Evolutionary conservation across 2,797 vertebrate species (phyloP).

Genomic region (Gymnopithys bicolor): DNA sequence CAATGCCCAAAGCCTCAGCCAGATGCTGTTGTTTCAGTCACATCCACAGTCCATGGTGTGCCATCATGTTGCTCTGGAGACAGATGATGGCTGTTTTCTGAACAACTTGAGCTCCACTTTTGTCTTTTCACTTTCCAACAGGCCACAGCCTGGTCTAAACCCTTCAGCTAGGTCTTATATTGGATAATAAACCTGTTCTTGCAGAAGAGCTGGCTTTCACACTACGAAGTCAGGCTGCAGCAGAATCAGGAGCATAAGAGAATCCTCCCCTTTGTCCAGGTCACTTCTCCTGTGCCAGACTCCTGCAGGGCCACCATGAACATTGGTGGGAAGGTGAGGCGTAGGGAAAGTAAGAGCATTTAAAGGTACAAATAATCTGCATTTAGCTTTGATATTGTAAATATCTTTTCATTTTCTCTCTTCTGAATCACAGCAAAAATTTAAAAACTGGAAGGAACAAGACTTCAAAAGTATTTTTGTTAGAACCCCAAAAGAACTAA

Average conservation of each 20-base stretch:
- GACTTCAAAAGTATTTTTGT: background rate
- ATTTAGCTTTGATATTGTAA: background rate
- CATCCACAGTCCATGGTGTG: background rate
- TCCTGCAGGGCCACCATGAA: background rate
- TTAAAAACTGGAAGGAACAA: background rate
- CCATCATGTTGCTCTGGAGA: background rate
- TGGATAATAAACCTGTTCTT: background rate
- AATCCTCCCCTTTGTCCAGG: background rate
- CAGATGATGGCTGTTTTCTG: background rate
- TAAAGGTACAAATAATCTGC: background rate
- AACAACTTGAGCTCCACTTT: fast-evolving
- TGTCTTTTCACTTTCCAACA: background rate
- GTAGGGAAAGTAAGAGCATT: background rate
- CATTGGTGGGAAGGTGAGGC: background rate
- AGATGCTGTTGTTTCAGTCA: background rate
- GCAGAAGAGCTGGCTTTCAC: background rate
- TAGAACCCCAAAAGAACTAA: background rate
- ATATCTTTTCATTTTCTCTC: background rate
- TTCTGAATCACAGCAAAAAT: background rate
- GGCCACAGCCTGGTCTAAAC: background rate
- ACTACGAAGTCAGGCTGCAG: background rate
- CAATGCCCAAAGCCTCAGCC: fast-evolving
- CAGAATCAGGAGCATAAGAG: fast-evolving
- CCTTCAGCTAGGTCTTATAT: background rate
- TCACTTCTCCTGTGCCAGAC: background rate